Evolutionary conservation across 92 coral and sea anemone genomes (phyloP).

Genomic region (Palythoa caribaeorum): DNA sequence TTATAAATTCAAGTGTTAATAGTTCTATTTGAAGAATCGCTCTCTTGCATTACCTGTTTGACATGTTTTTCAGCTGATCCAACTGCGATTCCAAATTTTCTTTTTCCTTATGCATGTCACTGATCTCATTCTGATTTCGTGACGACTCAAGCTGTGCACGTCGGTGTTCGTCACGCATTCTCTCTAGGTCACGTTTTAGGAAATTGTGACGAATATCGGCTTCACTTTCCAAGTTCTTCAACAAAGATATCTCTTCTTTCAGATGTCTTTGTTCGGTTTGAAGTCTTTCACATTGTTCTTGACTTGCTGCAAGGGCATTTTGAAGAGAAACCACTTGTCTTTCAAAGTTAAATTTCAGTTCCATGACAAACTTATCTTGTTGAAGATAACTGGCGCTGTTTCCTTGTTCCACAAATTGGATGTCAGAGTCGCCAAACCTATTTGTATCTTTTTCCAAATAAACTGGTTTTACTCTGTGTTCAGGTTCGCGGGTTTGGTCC

Average conservation of each 20-base stretch:
- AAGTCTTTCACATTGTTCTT: slow-evolving; percentile 39
- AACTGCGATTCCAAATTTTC: background rate
- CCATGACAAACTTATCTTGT: slow-evolving; percentile 21
- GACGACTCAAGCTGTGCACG: background rate
- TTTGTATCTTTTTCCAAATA: background rate
- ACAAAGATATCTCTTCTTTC: slow-evolving; percentile 32
- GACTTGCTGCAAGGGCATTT: slow-evolving; percentile 32
- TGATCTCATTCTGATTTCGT: background rate
- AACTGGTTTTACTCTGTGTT: background rate
- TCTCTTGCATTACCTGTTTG: background rate
- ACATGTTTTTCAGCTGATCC: slow-evolving; percentile 8
- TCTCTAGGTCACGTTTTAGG: slow-evolving; percentile 8
- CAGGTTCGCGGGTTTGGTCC: background rate
- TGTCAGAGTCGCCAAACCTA: background rate
- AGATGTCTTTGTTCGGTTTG: slow-evolving; percentile 27
- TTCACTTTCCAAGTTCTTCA: slow-evolving; percentile 14
- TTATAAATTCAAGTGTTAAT: too few species aligned
- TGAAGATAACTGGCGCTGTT: background rate
- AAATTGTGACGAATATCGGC: background rate
- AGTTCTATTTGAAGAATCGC: background rate
- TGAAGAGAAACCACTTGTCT: slow-evolving; percentile 15
- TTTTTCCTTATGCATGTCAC: slow-evolving; percentile 6
- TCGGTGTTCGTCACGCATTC: slow-evolving; percentile 17
- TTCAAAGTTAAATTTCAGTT: slow-evolving; percentile 27
- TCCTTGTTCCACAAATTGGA: background rate